These are phyloP conservation scores for Triplophysa rosa DNA, from an alignment of 2,113 vertebrate genomes.

Conservation along the genomic window DNA sequence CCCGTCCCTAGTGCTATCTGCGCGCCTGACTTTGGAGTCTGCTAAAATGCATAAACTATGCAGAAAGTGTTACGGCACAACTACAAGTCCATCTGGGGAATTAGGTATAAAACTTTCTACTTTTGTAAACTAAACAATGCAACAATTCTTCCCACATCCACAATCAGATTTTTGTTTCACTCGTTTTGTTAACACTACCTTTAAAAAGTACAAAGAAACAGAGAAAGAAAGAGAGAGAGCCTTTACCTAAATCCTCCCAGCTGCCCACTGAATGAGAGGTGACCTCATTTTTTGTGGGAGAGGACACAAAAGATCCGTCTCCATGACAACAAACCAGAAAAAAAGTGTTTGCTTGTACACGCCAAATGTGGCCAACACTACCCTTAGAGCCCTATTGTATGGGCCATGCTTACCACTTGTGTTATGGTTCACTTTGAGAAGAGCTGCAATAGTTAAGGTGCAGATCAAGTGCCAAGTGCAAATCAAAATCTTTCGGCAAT, in stretches of 20 bases:
- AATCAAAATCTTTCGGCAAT: background rate
- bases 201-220: constrained; percentile 5
- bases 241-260: constrained; percentile 38
- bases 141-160: background rate
- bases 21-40: no score
- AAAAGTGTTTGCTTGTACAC: constrained; percentile 48
- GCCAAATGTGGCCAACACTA: constrained; percentile 36
- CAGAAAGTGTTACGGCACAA: no score
- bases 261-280: constrained; percentile 49
- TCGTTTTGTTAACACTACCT: constrained; percentile 14
- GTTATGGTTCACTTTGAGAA: constrained; percentile 5
- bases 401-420: constrained; percentile 20
- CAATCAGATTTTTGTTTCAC: background rate
- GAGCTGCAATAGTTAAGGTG: background rate
- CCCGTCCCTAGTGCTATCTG: no score
- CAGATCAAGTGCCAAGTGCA: constrained; percentile 7
- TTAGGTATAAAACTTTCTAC: no score
- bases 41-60: no score
- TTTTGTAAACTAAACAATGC: background rate
- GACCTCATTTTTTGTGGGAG: constrained; percentile 49
- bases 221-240: constrained; percentile 24
- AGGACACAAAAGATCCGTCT: constrained; percentile 52
- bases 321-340: constrained; percentile 52
- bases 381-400: constrained; percentile 30
- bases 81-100: no score